Evolutionary conservation across 2,797 vertebrate species (phyloP).

Genomic region (Rhynchotus rufescens): DNA sequence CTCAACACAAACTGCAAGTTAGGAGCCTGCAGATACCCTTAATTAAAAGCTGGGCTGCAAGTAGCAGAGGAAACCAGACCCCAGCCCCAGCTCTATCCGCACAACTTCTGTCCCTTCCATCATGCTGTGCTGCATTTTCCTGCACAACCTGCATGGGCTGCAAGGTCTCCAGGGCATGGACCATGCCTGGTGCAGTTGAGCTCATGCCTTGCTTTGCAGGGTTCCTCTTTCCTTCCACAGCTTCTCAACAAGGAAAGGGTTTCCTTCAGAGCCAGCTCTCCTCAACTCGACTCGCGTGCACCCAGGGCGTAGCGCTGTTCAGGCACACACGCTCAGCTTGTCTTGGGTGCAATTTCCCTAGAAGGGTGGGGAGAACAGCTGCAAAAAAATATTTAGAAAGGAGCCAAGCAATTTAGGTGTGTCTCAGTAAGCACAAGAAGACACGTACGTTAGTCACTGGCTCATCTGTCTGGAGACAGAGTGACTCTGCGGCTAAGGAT

Average conservation of each 20-base stretch:
- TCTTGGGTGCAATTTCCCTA: neutral
- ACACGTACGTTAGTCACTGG: neutral
- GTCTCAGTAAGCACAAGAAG: neutral
- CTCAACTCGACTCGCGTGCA: neutral
- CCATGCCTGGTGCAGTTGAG: neutral
- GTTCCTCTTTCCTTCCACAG: neutral
- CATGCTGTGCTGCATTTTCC: no score
- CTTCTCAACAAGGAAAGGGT: fast-evolving
- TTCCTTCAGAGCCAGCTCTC: neutral
- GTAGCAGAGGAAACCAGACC: no score
- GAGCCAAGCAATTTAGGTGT: neutral
- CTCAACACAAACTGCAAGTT: no score
- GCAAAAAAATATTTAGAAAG: neutral
- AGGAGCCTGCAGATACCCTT: no score
- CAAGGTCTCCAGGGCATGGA: no score
- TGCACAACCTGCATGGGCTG: no score
- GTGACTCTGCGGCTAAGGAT: fast-evolving
- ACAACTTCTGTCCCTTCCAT: no score
- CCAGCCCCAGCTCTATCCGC: no score
- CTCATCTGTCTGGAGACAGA: neutral
- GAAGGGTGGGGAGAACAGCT: neutral
- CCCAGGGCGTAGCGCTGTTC: neutral
- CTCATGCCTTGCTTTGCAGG: neutral
- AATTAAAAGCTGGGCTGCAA: no score
- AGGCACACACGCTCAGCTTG: neutral